These are phyloP conservation scores for Poecile atricapillus DNA, from an alignment of 2,113 vertebrate species.

Conservation along the genomic window DNA sequence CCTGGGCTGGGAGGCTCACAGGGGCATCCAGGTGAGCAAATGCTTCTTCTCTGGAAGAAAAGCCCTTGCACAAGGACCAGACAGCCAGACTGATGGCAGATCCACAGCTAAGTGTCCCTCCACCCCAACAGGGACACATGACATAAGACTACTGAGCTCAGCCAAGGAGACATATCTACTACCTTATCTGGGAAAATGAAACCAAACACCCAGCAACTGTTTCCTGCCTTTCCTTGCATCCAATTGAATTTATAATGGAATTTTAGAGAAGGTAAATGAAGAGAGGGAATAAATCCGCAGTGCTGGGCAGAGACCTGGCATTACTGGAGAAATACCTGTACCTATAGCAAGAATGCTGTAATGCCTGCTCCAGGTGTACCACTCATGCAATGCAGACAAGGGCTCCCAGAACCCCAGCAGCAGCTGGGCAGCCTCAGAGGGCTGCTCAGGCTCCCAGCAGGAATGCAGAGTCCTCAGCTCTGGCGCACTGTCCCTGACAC, in stretches of 20 bases:
- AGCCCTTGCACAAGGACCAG: neutral
- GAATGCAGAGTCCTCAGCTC: neutral
- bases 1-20: neutral
- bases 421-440: neutral
- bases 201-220: rapidly evolving
- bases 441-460: neutral
- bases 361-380: neutral
- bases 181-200: neutral
- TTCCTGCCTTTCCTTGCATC: neutral
- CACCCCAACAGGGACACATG: rapidly evolving
- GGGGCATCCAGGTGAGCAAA: neutral
- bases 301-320: neutral
- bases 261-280: neutral
- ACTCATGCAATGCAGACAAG: rapidly evolving
- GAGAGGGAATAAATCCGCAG: neutral
- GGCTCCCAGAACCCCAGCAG: neutral
- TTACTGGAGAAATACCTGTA: neutral
- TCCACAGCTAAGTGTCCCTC: no score
- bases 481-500: neutral
- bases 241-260: neutral
- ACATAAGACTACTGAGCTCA: neutral
- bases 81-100: neutral
- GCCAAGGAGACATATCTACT: neutral
- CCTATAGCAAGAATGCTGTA: neutral
- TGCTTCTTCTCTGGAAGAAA: rapidly evolving